phyloP scores from a whole-genome alignment of 2,113 vertebrate species.

The Scomber japonicus region DNA sequence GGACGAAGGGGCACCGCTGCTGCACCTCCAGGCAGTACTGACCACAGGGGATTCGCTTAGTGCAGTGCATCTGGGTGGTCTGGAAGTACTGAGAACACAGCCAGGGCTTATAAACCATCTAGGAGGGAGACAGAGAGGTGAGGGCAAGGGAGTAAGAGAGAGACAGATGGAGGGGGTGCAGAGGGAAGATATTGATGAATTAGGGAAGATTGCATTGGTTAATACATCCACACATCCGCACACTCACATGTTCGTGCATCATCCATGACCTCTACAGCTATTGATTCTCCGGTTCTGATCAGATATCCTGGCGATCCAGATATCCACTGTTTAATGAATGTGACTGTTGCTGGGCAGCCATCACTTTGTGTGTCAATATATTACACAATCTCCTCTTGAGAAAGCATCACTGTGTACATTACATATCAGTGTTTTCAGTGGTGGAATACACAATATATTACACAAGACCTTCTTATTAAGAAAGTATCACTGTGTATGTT shows the following conservation, averaged over 20 bases:
- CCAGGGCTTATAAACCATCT: constrained; percentile 99
- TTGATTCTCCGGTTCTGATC: constrained; percentile 51
- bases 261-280: constrained; percentile 69
- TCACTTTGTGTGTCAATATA: constrained; percentile 38
- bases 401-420: constrained; percentile 3
- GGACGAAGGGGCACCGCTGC: constrained; percentile 97
- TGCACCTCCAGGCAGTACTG: constrained; percentile 99
- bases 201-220: constrained; percentile 51
- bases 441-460: constrained; percentile 20
- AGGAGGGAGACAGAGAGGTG: constrained; percentile 72
- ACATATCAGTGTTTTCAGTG: background rate
- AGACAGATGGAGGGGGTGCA: background rate
- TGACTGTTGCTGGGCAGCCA: constrained; percentile 49
- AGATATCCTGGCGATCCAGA: constrained; percentile 51
- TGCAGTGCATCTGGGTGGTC: constrained; percentile 98
- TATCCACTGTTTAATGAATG: constrained; percentile 53
- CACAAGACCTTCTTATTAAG: constrained; percentile 1
- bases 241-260: constrained; percentile 48
- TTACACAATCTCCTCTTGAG: constrained; percentile 19
- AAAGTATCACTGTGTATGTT: constrained; percentile 4
- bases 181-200: constrained; percentile 67
- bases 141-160: constrained; percentile 2
- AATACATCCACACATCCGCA: constrained; percentile 45
- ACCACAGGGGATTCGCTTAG: constrained; percentile 97
- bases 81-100: constrained; percentile 99